A percentile compares a stretch with the other conserved stretches of the same genome.
Evolutionary conservation across 1,140 invertebrate genomes (phyloP).

Genomic region (Procambarus clarkii): DNA sequence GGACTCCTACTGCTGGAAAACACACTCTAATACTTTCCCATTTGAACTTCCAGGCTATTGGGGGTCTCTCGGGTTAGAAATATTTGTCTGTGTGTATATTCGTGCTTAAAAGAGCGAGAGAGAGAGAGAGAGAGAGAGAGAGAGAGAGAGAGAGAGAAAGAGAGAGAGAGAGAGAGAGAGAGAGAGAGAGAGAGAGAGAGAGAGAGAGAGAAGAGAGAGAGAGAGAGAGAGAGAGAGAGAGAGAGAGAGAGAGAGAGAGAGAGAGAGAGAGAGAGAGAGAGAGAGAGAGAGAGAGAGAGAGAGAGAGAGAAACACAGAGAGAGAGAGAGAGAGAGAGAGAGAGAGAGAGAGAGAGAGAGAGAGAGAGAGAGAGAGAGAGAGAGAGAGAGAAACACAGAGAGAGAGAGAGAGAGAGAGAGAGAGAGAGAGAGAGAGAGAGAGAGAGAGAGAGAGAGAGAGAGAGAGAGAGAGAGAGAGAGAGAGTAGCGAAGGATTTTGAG

Average conservation of each 20-base stretch:
- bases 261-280: background rate
- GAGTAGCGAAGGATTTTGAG: background rate
- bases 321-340: too few relatives aligned
- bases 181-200: background rate
- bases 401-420: too few relatives aligned
- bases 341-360: too few relatives aligned
- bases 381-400: too few relatives aligned
- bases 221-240: background rate
- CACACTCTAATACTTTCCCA: background rate
- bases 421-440: too few relatives aligned
- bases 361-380: too few relatives aligned
- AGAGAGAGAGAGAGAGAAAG: background rate
- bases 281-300: background rate
- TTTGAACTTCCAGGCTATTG: background rate
- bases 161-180: background rate
- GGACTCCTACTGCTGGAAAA: background rate
- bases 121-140: background rate
- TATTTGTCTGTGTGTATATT: too few relatives aligned
- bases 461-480: too few relatives aligned
- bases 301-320: background rate
- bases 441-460: too few relatives aligned
- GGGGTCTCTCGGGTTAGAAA: background rate
- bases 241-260: background rate
- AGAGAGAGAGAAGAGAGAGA: too few relatives aligned
- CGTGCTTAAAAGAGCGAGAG: too few relatives aligned